A percentile compares a stretch with the other conserved stretches of the same genome.
These are phyloP conservation scores for human DNA, from an alignment of 2,113 vertebrate genomes.

Conservation along the genomic window GRCh38 chr14:33702001-33702500, in stretches of 20 bases:
- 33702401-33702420: conserved; percentile 81
- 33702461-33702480: conserved; percentile 75
- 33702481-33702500: conserved; percentile 75
- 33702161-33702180: conserved; percentile 48
- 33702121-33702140: background rate
- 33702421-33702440: conserved; percentile 79
- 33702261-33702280: conserved; percentile 55
- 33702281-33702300: conserved; percentile 74
- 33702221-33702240: conserved; percentile 37
- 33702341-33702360: conserved; percentile 77
- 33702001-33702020: background rate
- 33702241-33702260: conserved; percentile 69
- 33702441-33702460: conserved; percentile 75
- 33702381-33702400: conserved; percentile 80
- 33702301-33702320: conserved; percentile 73
- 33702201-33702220: conserved; percentile 4
- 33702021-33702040: background rate
- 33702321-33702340: conserved; percentile 77
- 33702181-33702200: conserved; percentile 44
- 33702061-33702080: conserved; percentile 1
- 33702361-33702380: conserved; percentile 70
- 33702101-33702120: conserved; percentile 21
- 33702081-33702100: background rate
- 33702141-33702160: background rate
- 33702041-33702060: background rate